Conservation (phyloP, 2,797 vertebrate genomes). For the Sitta carolinensis region DNA sequence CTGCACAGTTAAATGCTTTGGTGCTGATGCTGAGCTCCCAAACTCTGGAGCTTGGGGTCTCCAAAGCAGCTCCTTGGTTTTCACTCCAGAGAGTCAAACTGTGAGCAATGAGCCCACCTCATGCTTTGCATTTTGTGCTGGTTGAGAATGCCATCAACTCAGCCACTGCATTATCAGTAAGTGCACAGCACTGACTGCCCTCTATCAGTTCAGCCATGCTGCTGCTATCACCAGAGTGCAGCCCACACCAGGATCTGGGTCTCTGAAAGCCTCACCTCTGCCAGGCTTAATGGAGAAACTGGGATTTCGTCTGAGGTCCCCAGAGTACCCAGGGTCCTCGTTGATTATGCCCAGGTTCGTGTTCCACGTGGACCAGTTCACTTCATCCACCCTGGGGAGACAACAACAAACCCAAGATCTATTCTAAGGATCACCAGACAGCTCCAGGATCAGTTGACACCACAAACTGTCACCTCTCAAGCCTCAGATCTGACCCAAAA, state of each 20-base stretch:
- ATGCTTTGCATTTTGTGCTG: background rate
- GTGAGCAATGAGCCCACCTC: background rate
- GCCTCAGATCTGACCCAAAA: background rate
- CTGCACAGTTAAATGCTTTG: background rate
- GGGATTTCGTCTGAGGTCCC: constrained; percentile 68
- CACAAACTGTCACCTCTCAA: background rate
- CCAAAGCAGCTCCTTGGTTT: background rate
- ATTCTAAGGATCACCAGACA: background rate
- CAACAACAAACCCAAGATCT: background rate
- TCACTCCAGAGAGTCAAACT: background rate
- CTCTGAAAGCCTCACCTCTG: constrained; percentile 73
- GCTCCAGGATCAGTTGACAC: background rate
- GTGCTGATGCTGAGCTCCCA: background rate
- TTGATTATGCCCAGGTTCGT: constrained; percentile 89
- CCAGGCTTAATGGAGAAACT: constrained; percentile 75
- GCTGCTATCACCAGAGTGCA: background rate
- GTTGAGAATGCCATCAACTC: background rate
- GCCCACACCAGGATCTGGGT: background rate
- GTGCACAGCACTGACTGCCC: background rate
- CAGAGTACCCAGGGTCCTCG: constrained; percentile 86
- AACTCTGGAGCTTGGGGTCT: background rate
- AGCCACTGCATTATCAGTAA: background rate
- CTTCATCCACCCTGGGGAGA: constrained; percentile 88
- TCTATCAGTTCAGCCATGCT: background rate
- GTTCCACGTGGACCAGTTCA: constrained; percentile 98